phyloP scores from a whole-genome alignment of 2,113 vertebrate genomes.

The Mixornis gularis region DNA sequence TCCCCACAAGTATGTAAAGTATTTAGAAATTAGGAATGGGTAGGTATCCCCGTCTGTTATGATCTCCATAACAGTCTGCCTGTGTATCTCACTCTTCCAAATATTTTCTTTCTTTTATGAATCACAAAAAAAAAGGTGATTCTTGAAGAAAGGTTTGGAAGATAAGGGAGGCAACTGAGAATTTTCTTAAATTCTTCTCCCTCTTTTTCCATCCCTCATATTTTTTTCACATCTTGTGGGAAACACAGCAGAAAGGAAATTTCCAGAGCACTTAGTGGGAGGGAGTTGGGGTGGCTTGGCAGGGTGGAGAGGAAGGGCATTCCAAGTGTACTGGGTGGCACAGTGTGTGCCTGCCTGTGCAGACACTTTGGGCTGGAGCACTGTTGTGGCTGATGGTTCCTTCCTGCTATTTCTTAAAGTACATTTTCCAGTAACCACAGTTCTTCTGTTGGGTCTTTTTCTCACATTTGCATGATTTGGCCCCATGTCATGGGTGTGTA shows the following conservation, averaged over 20 bases:
- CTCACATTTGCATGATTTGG: not conserved
- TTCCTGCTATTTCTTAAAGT: not conserved
- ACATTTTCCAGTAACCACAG: conserved; percentile 10
- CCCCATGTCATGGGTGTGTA: not conserved
- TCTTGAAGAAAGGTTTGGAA: not conserved
- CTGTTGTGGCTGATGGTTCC: not conserved
- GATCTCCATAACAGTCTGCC: not conserved
- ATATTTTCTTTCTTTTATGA: not conserved
- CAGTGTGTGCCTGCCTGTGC: not conserved
- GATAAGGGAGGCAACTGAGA: not conserved
- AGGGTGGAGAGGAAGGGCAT: not conserved
- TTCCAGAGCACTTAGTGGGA: not conserved
- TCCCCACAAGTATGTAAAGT: not conserved
- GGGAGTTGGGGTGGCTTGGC: not conserved
- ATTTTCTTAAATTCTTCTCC: not conserved
- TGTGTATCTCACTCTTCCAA: not conserved
- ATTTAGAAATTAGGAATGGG: not conserved
- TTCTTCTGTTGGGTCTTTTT: not conserved
- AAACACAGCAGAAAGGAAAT: not conserved
- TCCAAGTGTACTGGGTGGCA: conserved; percentile 13
- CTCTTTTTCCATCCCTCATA: not conserved
- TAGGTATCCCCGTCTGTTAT: not conserved
- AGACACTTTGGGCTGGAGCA: not conserved
- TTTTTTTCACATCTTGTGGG: not conserved
- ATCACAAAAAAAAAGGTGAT: not conserved